Conservation (phyloP, 1,140 invertebrate genomes). For the Dendroctonus valens region DNA sequence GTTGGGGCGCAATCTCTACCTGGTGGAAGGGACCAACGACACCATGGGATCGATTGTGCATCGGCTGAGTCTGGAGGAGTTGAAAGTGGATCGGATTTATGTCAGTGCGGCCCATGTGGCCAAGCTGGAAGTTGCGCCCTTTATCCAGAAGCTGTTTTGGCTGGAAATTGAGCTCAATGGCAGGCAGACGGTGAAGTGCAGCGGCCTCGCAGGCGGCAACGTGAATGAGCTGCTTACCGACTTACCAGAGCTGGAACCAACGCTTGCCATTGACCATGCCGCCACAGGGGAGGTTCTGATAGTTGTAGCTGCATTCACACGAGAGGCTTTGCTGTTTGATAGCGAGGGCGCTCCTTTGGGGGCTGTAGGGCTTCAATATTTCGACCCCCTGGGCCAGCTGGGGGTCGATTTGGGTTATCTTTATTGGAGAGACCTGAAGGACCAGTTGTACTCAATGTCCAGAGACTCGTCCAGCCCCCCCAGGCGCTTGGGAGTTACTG, state of each 20-base stretch:
- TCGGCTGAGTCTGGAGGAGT: not conserved
- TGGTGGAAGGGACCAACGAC: conserved; percentile 62
- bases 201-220: conserved; percentile 54
- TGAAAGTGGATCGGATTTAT: conserved; percentile 44
- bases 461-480: conserved; percentile 46
- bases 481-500: conserved; percentile 10
- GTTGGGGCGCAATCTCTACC: conserved; percentile 79
- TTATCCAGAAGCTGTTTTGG: conserved; percentile 72
- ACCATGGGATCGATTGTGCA: conserved; percentile 51
- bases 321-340: conserved; percentile 65
- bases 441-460: conserved; percentile 64
- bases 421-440: conserved; percentile 66
- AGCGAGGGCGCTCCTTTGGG: conserved; percentile 60
- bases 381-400: conserved; percentile 56
- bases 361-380: too few species aligned
- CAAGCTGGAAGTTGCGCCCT: conserved; percentile 70
- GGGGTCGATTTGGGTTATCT: conserved; percentile 65
- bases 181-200: too few species aligned
- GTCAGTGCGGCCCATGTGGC: conserved; percentile 56
- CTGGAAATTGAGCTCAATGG: conserved; percentile 53
- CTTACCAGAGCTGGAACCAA: conserved; percentile 56
- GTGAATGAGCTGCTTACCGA: conserved; percentile 61
- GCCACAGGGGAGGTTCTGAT: conserved; percentile 46
- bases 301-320: conserved; percentile 53
- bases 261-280: conserved; percentile 67